Evolutionary conservation across 2,888 invertebrate genomes (phyloP), one percentile per base, ranked within the genome.

Genomic region (Aporophyla lueneburgensis): DNA sequence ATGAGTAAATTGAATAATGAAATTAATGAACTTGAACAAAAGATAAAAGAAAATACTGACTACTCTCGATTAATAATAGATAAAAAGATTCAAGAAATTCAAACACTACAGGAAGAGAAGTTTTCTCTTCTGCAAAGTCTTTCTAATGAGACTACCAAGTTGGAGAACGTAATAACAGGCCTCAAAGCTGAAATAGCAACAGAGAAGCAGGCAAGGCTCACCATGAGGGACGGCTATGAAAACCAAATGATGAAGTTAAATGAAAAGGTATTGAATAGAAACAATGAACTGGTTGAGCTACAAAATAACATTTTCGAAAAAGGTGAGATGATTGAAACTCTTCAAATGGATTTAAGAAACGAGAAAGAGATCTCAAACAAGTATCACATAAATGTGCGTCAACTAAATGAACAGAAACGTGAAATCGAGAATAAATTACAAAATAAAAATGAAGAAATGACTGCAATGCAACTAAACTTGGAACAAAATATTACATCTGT

Each of bases 251-350:
- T 95, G 95, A 94, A 93, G 71, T 83, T 95, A 9, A 96, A 96
- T 81, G 95, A 95, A 87, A 95, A 95, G 85, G 91, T 95, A 7
- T 85, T 94, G 21, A 95, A 95, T 76, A 92, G 95, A 80, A 95
- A 95, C 81, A 95, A 96, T 89, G 96, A 96, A 88, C 85, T 95
- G 12, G 94, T 95, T 54, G 95, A 95, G 84, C 80, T 95, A 74
- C 95, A 95, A 88, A 94, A 96, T 83, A 94, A 91, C 80, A 88
- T 94, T 81, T 91, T 92, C 54, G 89, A 92, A 80, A 95, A 94
- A 58, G 93, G 94, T 70, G 95, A 95, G 89, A 89, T 88, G 74
- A 93, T 95, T 65, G 95, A 95, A 86, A 81, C 87, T 9, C 81
- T 95, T 6, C 92, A 94, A 81, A 84, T 92, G 14, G 91, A 94